These are phyloP conservation scores for Homalodisca vitripennis DNA, from an alignment of 1,140 invertebrate species.

Conservation along the genomic window DNA sequence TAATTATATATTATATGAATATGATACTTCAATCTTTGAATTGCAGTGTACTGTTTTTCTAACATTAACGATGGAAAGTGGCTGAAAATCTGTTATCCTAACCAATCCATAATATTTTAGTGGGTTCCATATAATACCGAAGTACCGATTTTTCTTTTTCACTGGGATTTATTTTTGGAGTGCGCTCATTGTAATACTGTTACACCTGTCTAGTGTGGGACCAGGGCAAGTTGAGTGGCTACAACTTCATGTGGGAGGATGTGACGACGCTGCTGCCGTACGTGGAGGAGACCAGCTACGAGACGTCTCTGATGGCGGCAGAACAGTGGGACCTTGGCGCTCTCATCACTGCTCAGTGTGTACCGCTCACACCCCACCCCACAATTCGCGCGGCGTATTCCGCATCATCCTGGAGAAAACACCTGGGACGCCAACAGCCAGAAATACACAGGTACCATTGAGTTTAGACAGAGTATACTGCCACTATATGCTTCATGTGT, in stretches of 20 bases:
- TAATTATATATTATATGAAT: too few relatives aligned
- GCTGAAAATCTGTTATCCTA: too few relatives aligned
- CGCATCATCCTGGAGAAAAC: conserved; percentile 78
- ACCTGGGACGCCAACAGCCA: conserved; percentile 64
- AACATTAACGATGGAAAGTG: too few relatives aligned
- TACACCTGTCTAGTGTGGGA: conserved; percentile 93
- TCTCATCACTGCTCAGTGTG: conserved; percentile 85
- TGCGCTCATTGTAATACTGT: too few relatives aligned
- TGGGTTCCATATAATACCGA: too few relatives aligned
- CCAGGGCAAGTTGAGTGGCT: conserved; percentile 74
- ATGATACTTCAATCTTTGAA: too few relatives aligned
- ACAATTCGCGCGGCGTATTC: conserved; percentile 86
- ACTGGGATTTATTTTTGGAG: too few relatives aligned
- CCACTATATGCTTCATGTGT: too few relatives aligned
- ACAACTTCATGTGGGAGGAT: conserved; percentile 89
- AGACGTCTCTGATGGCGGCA: conserved; percentile 81
- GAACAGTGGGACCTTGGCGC: conserved; percentile 66
- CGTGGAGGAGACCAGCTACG: conserved; percentile 82
- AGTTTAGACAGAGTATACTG: too few relatives aligned
- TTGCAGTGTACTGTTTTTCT: too few relatives aligned
- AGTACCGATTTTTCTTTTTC: too few relatives aligned
- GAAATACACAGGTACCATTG: neutral
- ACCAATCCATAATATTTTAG: too few relatives aligned
- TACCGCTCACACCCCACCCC: conserved; percentile 84
- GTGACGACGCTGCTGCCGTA: conserved; percentile 82